Evolutionary conservation across 2,888 invertebrate genomes (phyloP), one percentile per base, ranked within the genome.

Genomic region (Drosophila siamana): DNA sequence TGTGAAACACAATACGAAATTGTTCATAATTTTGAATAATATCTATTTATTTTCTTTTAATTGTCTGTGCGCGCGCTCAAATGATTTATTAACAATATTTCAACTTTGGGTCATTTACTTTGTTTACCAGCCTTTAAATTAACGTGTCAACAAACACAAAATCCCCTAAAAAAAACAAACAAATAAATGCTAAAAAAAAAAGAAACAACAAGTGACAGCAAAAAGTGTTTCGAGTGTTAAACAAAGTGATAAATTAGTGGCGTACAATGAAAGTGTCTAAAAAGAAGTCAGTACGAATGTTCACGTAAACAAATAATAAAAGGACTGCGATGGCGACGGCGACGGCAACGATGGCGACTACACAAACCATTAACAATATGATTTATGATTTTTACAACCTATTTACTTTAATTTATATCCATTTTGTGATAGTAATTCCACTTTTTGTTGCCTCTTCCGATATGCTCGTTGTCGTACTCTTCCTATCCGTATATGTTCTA

Each of bases 301-400:
- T 55, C 38, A 46, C 33, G 57, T 60, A 77, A 63, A 50, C 72
- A 69, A 75, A 68, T 69, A 80, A 72, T 71, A 80, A 71, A 81
- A 33, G 68, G 55, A 62, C 63, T 46, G 46, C 30, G 55, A 62
- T n/a, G n/a, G n/a, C n/a, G n/a, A n/a, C n/a, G n/a, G n/a, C n/a
- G n/a, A n/a, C 63, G 41, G 43, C 33, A 36, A 15, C 51, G 26
- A 22, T 48, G 71, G 46, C 60, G 47, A 67, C 64, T 59, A 62
- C 59, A 75, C 59, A 64, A 69, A 61, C 81, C 75, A 81, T 84
- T 81, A 78, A 80, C 68, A 70, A 80, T 70, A 73, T 84, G 82
- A 84, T 84, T 82, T 84, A 84, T 80, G 71, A 47, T 43, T 65
- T 83, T 78, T 60, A 64, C 83, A 66, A 80, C 69, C 81, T 81